Percentiles rank a stretch among this genome's conserved stretches.
These are phyloP conservation scores for Adelges cooleyi DNA, from an alignment of 1,140 invertebrate genomes.

Conservation along the genomic window DNA sequence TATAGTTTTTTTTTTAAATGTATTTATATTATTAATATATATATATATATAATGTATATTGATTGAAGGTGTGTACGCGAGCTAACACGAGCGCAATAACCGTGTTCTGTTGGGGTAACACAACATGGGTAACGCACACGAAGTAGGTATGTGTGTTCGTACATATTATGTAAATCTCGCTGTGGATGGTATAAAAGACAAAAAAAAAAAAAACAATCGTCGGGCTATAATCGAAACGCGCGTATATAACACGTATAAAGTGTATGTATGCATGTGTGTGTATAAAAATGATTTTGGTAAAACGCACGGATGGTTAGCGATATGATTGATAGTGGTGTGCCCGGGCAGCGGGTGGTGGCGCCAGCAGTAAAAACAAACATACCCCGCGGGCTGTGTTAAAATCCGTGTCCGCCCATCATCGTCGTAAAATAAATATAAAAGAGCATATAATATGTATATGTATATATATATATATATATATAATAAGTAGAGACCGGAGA, in stretches of 20 bases:
- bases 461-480: background rate
- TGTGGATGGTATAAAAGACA: background rate
- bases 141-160: too few species aligned
- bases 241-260: background rate
- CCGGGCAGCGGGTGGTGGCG: constrained; percentile 27
- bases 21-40: too few species aligned
- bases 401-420: constrained; percentile 17
- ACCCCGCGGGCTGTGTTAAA: constrained; percentile 13
- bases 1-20: too few species aligned
- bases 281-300: constrained; percentile 19
- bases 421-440: constrained; percentile 1
- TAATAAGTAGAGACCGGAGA: background rate
- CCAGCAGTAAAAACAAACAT: constrained; percentile 29
- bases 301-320: constrained; percentile 26
- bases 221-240: constrained; percentile 3
- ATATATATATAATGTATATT: too few species aligned
- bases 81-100: too few species aligned
- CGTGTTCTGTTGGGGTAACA: too few species aligned
- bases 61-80: background rate
- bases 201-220: constrained; percentile 5
- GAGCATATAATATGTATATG: background rate
- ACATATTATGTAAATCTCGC: background rate
- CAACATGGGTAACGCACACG: too few species aligned
- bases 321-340: constrained; percentile 27
- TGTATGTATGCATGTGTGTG: background rate